Conservation (phyloP, 2,113 vertebrate species). For the Tragelaphus strepsiceros region DNA sequence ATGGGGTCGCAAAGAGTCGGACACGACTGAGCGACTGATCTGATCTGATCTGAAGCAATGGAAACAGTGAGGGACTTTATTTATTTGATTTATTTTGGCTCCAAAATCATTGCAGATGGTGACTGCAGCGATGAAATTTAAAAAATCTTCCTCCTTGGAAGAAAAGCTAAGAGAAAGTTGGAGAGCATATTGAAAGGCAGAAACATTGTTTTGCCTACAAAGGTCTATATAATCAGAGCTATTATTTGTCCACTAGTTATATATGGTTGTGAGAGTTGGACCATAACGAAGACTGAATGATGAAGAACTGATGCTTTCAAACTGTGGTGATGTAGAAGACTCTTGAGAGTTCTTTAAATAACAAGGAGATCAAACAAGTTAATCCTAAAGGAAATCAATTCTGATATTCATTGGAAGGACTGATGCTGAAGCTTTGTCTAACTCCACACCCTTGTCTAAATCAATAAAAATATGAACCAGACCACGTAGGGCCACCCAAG, state of each 20-base stretch:
- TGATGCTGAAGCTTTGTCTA: background rate
- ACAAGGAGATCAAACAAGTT: background rate
- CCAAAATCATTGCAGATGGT: background rate
- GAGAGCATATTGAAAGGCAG: background rate
- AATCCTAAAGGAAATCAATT: background rate
- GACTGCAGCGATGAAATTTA: background rate
- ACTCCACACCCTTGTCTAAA: background rate
- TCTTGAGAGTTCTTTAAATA: background rate
- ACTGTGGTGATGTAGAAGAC: background rate
- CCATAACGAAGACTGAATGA: background rate
- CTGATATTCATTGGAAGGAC: background rate
- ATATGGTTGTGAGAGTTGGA: background rate
- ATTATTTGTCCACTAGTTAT: background rate
- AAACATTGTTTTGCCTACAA: background rate
- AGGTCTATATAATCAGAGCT: background rate
- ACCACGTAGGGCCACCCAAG: background rate
- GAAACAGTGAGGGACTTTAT: background rate
- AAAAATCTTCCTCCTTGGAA: background rate
- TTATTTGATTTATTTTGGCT: background rate
- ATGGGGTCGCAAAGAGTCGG: too few species aligned
- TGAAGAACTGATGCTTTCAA: background rate
- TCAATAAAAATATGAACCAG: background rate
- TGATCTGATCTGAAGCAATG: too few species aligned
- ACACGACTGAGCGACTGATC: too few species aligned
- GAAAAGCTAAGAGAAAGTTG: background rate